These are phyloP conservation scores for Mimumesa dahlbomi DNA, from an alignment of 2,888 invertebrate species.

Conservation along the genomic window DNA sequence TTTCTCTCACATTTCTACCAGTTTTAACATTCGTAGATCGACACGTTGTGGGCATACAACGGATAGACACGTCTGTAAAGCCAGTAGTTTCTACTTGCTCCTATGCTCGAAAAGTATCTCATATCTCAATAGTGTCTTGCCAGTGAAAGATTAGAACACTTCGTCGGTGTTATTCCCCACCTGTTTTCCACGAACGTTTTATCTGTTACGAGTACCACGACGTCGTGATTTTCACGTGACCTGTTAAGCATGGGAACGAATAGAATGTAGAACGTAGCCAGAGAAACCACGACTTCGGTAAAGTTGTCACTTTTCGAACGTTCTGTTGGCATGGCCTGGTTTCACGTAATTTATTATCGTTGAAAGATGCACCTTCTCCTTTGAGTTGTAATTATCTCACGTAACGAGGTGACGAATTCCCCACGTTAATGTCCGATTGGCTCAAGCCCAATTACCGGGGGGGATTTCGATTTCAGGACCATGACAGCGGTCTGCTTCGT, in stretches of 20 bases:
- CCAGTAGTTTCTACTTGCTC: too few species aligned
- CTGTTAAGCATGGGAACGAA: constrained; percentile 32
- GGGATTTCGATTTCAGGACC: constrained; percentile 84
- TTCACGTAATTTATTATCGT: constrained; percentile 70
- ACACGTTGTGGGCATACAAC: too few species aligned
- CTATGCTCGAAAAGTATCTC: too few species aligned
- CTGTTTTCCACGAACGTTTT: too few species aligned
- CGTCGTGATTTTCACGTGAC: constrained; percentile 17
- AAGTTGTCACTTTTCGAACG: constrained; percentile 59
- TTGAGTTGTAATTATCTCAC: constrained; percentile 30
- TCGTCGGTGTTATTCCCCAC: too few species aligned
- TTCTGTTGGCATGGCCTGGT: constrained; percentile 76
- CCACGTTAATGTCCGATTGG: constrained; percentile 42
- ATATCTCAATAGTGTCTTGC: too few species aligned
- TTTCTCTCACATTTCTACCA: too few species aligned
- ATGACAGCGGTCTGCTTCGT: constrained; percentile 98
- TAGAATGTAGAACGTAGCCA: constrained; percentile 9
- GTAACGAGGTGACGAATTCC: constrained; percentile 6
- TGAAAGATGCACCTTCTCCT: constrained; percentile 70
- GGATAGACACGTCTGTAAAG: too few species aligned
- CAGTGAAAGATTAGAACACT: too few species aligned
- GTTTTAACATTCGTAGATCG: too few species aligned
- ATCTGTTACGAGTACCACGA: too few species aligned
- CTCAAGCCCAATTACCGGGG: constrained; percentile 33
- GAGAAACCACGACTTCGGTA: constrained; percentile 59